These are phyloP conservation scores for Heptranchias perlo DNA, from an alignment of 2,113 vertebrate genomes.

Conservation along the genomic window DNA sequence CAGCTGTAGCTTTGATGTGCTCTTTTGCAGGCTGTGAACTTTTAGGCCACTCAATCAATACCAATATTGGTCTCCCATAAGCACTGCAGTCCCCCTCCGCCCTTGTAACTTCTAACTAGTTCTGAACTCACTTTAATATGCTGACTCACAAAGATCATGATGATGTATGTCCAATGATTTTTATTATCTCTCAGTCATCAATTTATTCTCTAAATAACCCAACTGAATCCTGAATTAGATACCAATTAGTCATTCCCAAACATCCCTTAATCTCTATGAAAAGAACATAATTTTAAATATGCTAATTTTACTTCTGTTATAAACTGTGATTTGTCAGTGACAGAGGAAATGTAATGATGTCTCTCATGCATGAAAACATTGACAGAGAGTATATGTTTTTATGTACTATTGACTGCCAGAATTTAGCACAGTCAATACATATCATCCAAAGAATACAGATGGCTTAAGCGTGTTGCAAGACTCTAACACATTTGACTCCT, in stretches of 20 bases:
- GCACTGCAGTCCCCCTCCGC: not conserved
- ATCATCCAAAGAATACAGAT: slow-evolving; percentile 9
- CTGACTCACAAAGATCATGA: not conserved
- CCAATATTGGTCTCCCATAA: not conserved
- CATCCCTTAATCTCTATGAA: not conserved
- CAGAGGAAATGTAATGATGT: not conserved
- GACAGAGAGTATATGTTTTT: not conserved
- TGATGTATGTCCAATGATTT: not conserved
- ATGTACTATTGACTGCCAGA: not conserved
- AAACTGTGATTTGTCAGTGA: not conserved
- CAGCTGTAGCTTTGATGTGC: not conserved
- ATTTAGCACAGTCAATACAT: not conserved
- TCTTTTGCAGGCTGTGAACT: not conserved
- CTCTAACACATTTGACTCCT: not conserved
- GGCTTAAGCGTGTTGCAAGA: not conserved
- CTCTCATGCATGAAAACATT: not conserved
- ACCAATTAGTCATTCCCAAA: not conserved
- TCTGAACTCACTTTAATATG: not conserved
- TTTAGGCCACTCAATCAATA: not conserved
- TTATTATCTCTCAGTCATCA: not conserved
- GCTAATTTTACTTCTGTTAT: not conserved
- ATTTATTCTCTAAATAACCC: not conserved
- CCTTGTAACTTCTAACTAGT: not conserved
- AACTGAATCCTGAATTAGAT: not conserved
- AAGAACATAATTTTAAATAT: not conserved